A percentile compares a stretch with the other conserved stretches of the same genome.
phyloP scores from a whole-genome alignment of 2,113 vertebrate species.

The Myxocyprinus asiaticus region DNA sequence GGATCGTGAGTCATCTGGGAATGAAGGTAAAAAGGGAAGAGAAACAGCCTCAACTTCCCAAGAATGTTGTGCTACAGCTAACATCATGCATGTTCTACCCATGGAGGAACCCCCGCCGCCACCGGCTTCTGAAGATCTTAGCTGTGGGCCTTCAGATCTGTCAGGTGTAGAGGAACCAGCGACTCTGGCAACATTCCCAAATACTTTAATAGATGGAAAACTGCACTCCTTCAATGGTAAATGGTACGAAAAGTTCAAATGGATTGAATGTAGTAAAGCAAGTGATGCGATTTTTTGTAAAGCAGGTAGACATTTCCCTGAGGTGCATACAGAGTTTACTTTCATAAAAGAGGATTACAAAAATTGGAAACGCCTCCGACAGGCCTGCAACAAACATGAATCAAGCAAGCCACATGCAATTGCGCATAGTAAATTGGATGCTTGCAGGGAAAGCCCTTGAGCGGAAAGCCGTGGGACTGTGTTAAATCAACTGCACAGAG shows the following conservation, averaged over 20 bases:
- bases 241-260: neutral
- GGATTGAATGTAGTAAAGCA: slow-evolving; percentile 22
- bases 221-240: neutral
- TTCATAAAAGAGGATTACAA: slow-evolving; percentile 3
- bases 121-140: slow-evolving; percentile 1
- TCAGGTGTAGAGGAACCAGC: slow-evolving; percentile 13
- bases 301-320: slow-evolving; percentile 9
- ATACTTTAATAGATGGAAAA: neutral
- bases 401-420: slow-evolving; percentile 1
- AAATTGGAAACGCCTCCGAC: neutral
- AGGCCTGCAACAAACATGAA: slow-evolving; percentile 14
- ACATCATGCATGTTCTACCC: too few species aligned
- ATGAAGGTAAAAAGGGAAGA: too few species aligned
- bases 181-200: slow-evolving; percentile 5
- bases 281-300: neutral
- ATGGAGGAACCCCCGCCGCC: neutral
- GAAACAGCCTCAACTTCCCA: too few species aligned
- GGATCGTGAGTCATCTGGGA: too few species aligned
- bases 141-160: neutral
- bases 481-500: too few species aligned
- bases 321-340: slow-evolving; percentile 4
- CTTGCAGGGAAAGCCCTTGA: too few species aligned
- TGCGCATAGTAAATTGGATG: neutral
- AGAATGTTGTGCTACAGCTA: too few species aligned
- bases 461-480: too few species aligned